Base-by-base conservation (phyloP, 2,888 invertebrate species). In the Calameuta filiformis region DNA sequence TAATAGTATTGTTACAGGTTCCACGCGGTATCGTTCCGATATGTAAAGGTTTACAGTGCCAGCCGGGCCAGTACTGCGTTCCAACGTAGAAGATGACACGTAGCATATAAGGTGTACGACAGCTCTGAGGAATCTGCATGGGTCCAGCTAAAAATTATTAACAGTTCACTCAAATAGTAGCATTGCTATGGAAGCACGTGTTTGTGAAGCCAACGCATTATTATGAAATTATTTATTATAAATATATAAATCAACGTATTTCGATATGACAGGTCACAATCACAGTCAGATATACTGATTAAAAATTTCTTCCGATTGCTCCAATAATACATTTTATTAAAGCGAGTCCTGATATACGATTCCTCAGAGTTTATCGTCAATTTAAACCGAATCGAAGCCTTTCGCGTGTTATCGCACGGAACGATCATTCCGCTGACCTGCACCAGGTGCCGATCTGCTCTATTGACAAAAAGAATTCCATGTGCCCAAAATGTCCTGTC, bases 1-100 rank as follows among this genome's bases (percentile, higher is more conserved):
- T 82, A 85, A 87, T 86, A 82, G 85, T 84, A 81, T 85, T 78
- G 81, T 85, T 85, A 81, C 80, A 71, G 71, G 71, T 71, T 33
- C 40, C 23, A 56, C 40, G 40, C 71, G 71, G 71, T 71, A 33
- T 33, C 71, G 71, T 15, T 34, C 33, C 0, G 71, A 6, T 71
- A 33, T 34, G 71, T 33, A 34, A 71, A 71, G 31, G 71, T 56
- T 56, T 23, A 2, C 23, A 56, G 2, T 23, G n/a, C 71, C 69
- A 12, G 71, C 11, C n/a, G 33, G 33, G 30, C 71, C 31, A 15
- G 71, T 15, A 11, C 9, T 33, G 33, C 9, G 71, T 33, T 12
- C 11, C 71, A 71, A 34, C 23, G 71, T 34, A 23, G 9, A 23
- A 56, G 56, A 56, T 15, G 37, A 37, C 37, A 37, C 12, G 37